phyloP scores from a whole-genome alignment of 2,113 vertebrate genomes.

The Trichechus manatus region DNA sequence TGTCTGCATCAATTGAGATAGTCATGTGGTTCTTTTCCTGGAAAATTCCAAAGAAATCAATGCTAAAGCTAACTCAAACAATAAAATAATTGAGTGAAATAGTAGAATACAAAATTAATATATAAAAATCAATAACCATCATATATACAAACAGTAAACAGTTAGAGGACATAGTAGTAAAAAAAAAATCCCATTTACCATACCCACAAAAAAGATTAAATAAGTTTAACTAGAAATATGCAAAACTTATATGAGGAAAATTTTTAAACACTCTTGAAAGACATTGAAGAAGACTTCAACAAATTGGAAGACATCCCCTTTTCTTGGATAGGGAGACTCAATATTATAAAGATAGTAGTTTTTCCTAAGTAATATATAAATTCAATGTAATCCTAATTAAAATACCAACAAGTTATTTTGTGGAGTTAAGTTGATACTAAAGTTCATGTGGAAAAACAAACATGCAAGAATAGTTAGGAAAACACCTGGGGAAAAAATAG shows the following conservation, averaged over 20 bases:
- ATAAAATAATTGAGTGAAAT: not conserved
- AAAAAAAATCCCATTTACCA: not conserved
- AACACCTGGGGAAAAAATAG: not conserved
- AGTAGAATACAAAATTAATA: not conserved
- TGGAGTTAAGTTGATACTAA: slow-evolving; percentile 1
- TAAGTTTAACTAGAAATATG: slow-evolving; percentile 1
- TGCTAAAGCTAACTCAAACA: not conserved
- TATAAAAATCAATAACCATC: not conserved
- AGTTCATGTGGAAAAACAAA: not conserved
- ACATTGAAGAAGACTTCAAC: not conserved
- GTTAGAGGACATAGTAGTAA: not conserved
- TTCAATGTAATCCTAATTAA: not conserved
- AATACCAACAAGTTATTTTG: not conserved
- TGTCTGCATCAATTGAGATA: not conserved
- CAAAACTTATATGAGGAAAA: not conserved
- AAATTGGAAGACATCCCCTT: not conserved
- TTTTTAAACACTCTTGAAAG: not conserved
- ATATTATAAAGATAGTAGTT: not conserved
- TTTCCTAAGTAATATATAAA: slow-evolving; percentile 14
- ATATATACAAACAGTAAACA: not conserved
- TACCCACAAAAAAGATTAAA: not conserved
- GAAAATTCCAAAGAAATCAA: not conserved
- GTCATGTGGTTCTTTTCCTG: not conserved
- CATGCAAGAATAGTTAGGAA: not conserved
- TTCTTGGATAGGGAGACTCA: slow-evolving; percentile 1